Evolutionary conservation across 2,888 invertebrate species (phyloP).

Genomic region (Ichneumon xanthorius): DNA sequence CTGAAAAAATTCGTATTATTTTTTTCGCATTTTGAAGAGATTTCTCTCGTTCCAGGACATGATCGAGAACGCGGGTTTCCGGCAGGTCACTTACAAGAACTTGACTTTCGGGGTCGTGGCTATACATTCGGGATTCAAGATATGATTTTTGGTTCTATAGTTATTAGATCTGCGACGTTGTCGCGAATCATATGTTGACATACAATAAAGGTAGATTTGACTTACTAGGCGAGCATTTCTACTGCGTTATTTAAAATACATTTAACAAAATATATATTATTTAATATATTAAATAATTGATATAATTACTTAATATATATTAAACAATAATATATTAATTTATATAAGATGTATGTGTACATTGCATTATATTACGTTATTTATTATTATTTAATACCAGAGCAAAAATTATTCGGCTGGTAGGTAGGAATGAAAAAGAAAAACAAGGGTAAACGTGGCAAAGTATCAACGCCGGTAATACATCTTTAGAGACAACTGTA

Average conservation of each 20-base stretch:
- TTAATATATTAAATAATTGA: too few relatives aligned
- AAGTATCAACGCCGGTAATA: constrained; percentile 28
- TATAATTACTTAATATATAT: too few relatives aligned
- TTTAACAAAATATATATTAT: neutral
- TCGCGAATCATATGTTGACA: constrained; percentile 27
- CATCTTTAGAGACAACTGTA: constrained; percentile 73
- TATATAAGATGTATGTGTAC: too few relatives aligned
- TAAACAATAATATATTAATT: too few relatives aligned
- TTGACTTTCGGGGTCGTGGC: constrained; percentile 96
- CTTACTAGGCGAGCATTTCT: neutral
- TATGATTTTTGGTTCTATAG: constrained; percentile 79
- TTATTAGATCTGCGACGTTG: neutral
- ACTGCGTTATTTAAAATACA: neutral
- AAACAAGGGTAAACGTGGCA: constrained; percentile 4
- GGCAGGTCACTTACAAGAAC: constrained; percentile 95
- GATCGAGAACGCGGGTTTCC: constrained; percentile 96
- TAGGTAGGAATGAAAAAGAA: neutral
- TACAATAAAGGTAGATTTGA: constrained; percentile 52
- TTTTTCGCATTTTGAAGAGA: constrained; percentile 25
- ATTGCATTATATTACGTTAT: too few relatives aligned
- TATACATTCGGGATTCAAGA: constrained; percentile 98
- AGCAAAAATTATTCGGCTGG: neutral
- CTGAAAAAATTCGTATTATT: neutral
- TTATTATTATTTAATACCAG: neutral
- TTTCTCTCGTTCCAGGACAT: constrained; percentile 89